These are phyloP conservation scores for Ceratitis capitata DNA, from an alignment of 1,140 invertebrate species.

Conservation along the genomic window DNA sequence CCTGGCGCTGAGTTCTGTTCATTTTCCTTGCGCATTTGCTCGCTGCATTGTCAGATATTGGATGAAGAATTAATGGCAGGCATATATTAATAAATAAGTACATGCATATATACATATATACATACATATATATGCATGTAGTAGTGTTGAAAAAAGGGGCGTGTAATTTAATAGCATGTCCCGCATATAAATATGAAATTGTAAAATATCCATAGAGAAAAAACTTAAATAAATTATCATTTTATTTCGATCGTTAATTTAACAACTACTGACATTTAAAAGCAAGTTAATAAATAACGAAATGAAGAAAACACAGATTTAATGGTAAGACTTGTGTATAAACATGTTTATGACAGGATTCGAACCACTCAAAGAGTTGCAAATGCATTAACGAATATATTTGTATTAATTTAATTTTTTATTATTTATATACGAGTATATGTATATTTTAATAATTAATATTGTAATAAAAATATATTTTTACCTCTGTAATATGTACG, in stretches of 20 bases:
- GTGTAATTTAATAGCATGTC: slow-evolving; percentile 16
- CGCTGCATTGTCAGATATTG: too few relatives aligned
- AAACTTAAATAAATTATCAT: too few relatives aligned
- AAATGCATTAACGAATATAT: not conserved
- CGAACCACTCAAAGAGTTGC: not conserved
- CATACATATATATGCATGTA: too few relatives aligned
- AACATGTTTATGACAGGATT: not conserved
- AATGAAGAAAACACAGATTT: not conserved
- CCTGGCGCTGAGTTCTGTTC: not conserved
- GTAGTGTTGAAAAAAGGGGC: not conserved
- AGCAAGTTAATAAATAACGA: not conserved
- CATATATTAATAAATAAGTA: too few relatives aligned
- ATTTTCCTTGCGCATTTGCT: not conserved
- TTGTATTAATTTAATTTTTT: not conserved
- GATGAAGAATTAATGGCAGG: slow-evolving; percentile 18
- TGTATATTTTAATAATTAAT: not conserved
- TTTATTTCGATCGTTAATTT: slow-evolving; percentile 23
- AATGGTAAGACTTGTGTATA: not conserved
- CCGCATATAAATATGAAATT: not conserved
- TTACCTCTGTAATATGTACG: too few relatives aligned
- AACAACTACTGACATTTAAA: slow-evolving; percentile 8
- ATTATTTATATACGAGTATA: not conserved
- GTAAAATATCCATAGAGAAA: slow-evolving; percentile 1
- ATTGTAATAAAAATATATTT: too few relatives aligned
- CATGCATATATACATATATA: too few relatives aligned